Base-by-base conservation (phyloP, 2,113 vertebrate genomes). In the Myanophis thanlyinensis region DNA sequence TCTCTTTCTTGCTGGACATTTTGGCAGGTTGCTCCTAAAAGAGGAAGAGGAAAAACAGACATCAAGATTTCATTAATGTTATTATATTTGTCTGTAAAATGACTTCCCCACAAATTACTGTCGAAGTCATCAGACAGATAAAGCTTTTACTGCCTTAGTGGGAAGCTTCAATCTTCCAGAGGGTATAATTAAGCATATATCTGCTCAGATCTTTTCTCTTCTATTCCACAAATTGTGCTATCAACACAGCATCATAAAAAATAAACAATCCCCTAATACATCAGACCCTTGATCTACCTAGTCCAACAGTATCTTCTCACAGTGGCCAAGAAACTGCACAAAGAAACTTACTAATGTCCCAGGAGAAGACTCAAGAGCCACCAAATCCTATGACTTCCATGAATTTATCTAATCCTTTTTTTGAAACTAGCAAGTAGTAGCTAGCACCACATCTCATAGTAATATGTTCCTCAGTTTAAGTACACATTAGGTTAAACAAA, bases 1-100 rank as follows among this genome's bases (percentile, higher is more conserved):
- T 96, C 44, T 98, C 98, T 47, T 98, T 98, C 94, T 97, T 98
- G 52, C 95, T 91, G 1, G 98, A 98, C 98, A 99, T 99, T 3
- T 3, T 97, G 97, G 90, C n/a, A 0, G 73, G 0, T 92, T 96
- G 94, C 87, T 94, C 92, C 96, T 97, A 49, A 90, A 93, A 91
- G 91, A 44, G 87, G 54, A 90, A 93, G 88, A 35, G 67, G 89
- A 49, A 93, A 0, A 7, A 27, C 20, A 92, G 30, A 15, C 80
- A 27, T 54, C 84, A 59, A n/a, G 12, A 30, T 6, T 35, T 15
- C 5, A 86, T 15, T 12, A 93, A 27, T 1, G 49, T 40, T 13
- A 47, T 87, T 13, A n/a, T 59, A 6, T 0, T 4, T 15, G 0
- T 0, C 0, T 30, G 1, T 90, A 47, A 47, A 13, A n/a, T 8